Evolutionary conservation across 2,797 vertebrate genomes (phyloP), one percentile per base, ranked within the genome.

Genomic region (Heteromormyrus szaboi): DNA sequence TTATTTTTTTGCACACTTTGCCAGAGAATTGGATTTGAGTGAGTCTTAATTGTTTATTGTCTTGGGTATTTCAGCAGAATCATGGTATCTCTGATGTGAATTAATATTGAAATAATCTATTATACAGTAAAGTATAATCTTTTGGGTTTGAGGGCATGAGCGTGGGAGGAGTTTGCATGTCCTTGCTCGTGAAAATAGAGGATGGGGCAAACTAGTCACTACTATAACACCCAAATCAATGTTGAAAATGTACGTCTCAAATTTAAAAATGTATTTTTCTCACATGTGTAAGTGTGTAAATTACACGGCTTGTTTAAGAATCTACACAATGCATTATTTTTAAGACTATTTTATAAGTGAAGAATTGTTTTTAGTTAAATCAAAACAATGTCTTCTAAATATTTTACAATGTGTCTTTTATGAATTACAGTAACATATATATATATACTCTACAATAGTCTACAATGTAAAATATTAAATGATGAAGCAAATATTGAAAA

Each of bases 41-140:
- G 90, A 89, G 88, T 93, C 93, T 92, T 94, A 93, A 95, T 95
- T 96, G 96, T 96, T 96, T 96, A 96, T 96, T 96, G 96, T 96
- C 95, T 93, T 89, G 91, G 91, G 92, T 93, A 91, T 95, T 95
- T 88, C 91, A 95, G 94, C 93, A 94, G 94, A 94, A 94, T 94
- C 93, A 92, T 72, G 90, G 92, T 92, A 94, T 92, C 93, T 94
- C 95, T 96, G 96, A 92, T 91, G 91, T 22, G 91, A 92, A 93
- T 93, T 92, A 93, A 95, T 95, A 95, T 91, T 93, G 94, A 92
- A 90, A 88, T 90, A 90, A 87, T 90, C 93, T 91, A 94, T 96
- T 96, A 93, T 95, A 92, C 84, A 89, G 89, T 81, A 90, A 92
- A 94, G 93, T 92, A 91, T 94, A 93, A 94, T 95, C 95, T 92